These are phyloP conservation scores for Macrotus californicus DNA, from an alignment of 2,113 vertebrate species.

Conservation along the genomic window DNA sequence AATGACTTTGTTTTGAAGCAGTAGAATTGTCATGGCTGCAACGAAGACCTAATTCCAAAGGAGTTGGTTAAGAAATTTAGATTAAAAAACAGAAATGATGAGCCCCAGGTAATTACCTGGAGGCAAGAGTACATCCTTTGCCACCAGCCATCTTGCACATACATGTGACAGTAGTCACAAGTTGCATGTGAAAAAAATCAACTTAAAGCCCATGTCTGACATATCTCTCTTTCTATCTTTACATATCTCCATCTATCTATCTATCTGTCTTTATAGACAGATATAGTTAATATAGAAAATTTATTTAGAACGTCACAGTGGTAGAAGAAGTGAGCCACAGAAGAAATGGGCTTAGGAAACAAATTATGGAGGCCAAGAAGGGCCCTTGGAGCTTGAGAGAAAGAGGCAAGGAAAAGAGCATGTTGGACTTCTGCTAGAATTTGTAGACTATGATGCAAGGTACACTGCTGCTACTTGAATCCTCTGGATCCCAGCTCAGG, in stretches of 20 bases:
- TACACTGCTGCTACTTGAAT: background rate
- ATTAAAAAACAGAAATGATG: conserved; percentile 30
- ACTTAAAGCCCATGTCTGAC: background rate
- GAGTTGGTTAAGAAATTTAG: conserved; percentile 52
- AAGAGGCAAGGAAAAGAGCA: no score
- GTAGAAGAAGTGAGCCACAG: no score
- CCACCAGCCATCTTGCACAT: background rate
- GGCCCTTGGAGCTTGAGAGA: no score
- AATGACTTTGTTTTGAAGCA: conserved; percentile 64
- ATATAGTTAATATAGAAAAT: no score
- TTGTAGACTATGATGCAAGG: background rate
- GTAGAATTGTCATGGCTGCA: conserved; percentile 36
- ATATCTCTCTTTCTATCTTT: no score
- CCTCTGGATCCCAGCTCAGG: background rate
- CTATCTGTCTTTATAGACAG: no score
- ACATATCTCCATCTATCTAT: no score
- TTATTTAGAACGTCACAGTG: no score
- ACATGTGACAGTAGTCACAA: background rate
- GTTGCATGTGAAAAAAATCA: background rate
- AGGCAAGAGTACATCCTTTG: background rate
- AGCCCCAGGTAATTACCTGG: background rate
- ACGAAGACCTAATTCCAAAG: conserved; percentile 24
- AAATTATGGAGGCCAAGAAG: no score
- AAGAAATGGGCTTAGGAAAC: no score
- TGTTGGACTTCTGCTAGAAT: background rate